These are phyloP conservation scores for Triplophysa dalaica DNA, from an alignment of 2,113 vertebrate species.

Conservation along the genomic window DNA sequence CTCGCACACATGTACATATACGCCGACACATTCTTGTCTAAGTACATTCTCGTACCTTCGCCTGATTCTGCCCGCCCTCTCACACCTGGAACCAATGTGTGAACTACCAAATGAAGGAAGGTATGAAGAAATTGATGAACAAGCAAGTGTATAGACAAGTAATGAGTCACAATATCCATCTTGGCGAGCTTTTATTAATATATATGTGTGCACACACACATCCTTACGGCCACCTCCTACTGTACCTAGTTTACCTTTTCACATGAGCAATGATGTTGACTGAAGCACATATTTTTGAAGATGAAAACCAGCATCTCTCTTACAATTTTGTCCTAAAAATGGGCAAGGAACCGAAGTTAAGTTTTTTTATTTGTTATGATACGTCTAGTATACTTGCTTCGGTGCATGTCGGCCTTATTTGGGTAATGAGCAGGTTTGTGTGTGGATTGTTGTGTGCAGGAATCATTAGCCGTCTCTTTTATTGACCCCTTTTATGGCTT, in stretches of 20 bases:
- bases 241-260: slow-evolving; percentile 37
- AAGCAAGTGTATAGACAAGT: slow-evolving; percentile 33
- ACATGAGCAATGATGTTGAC: slow-evolving; percentile 15
- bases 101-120: slow-evolving; percentile 55
- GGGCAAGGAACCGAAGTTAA: neutral
- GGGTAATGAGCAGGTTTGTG: neutral
- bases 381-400: too few relatives aligned
- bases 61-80: slow-evolving; percentile 50
- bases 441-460: slow-evolving; percentile 10
- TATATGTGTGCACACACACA: slow-evolving; percentile 4
- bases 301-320: neutral
- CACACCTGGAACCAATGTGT: slow-evolving; percentile 67
- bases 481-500: slow-evolving; percentile 53
- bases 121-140: slow-evolving; percentile 36
- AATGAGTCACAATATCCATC: slow-evolving; percentile 58
- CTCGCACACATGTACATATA: slow-evolving; percentile 42
- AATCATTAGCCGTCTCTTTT: slow-evolving; percentile 50
- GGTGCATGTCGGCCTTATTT: neutral
- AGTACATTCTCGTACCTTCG: slow-evolving; percentile 57
- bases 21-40: slow-evolving; percentile 54
- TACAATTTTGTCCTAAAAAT: neutral
- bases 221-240: neutral
- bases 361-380: neutral
- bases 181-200: slow-evolving; percentile 54
- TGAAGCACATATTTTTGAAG: neutral